Percentiles rank a stretch among this genome's conserved stretches.
These are phyloP conservation scores for Diprion similis DNA, from an alignment of 1,140 invertebrate genomes.

Conservation along the genomic window DNA sequence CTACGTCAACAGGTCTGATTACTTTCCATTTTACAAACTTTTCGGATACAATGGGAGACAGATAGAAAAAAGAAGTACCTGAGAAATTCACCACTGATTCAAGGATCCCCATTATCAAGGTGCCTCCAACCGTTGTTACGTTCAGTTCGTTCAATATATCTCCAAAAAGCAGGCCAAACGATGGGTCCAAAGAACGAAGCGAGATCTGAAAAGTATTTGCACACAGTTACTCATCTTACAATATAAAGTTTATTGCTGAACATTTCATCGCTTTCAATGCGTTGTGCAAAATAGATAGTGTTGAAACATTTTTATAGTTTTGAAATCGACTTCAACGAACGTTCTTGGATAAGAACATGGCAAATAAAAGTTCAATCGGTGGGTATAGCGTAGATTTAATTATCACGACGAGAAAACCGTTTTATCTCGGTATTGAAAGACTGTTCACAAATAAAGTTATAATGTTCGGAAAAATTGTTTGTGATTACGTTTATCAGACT, in stretches of 20 bases:
- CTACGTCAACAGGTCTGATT: constrained; percentile 39
- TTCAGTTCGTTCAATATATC: constrained; percentile 71
- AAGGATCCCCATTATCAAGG: constrained; percentile 74
- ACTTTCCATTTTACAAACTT: neutral
- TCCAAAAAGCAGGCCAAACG: constrained; percentile 78
- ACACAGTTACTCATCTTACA: constrained; percentile 21
- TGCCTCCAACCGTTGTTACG: constrained; percentile 74
- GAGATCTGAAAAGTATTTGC: constrained; percentile 66
- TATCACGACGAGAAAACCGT: no score
- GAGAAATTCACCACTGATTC: constrained; percentile 81
- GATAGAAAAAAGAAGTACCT: constrained; percentile 35
- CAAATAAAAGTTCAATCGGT: no score
- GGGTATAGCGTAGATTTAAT: no score
- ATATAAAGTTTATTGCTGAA: no score
- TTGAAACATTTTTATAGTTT: no score
- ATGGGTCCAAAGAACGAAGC: constrained; percentile 77
- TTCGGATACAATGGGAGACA: constrained; percentile 1
- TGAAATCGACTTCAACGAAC: no score
- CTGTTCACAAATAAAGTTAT: constrained; percentile 7
- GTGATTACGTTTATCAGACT: constrained; percentile 78
- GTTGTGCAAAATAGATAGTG: no score
- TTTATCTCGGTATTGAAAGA: no score
- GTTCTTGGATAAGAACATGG: no score
- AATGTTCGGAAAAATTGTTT: neutral
- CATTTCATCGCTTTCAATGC: no score